Percentiles rank a stretch among this genome's conserved stretches.
Conservation (phyloP, 1,140 invertebrate genomes). For the Cherax quadricarinatus region DNA sequence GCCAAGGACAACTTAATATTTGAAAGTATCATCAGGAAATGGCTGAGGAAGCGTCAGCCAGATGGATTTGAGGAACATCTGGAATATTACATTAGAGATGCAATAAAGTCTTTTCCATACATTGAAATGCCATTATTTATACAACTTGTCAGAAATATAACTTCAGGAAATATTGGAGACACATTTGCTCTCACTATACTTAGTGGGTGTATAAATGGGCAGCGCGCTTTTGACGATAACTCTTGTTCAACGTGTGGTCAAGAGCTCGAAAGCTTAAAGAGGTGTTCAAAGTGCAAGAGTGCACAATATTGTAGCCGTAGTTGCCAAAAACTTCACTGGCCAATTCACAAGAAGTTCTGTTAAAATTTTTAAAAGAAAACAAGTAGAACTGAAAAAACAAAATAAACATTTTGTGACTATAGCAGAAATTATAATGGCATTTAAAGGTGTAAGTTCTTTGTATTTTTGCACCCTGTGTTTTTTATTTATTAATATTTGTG, state of each 20-base stretch:
- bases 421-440: too few relatives aligned
- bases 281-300: conserved; percentile 96
- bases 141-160: conserved; percentile 60
- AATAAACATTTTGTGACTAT: not conserved
- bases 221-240: conserved; percentile 82
- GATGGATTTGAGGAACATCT: conserved; percentile 88
- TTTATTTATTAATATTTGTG: too few relatives aligned
- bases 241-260: conserved; percentile 93
- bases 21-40: conserved; percentile 76
- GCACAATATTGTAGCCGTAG: conserved; percentile 95
- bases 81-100: conserved; percentile 89
- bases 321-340: conserved; percentile 97
- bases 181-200: conserved; percentile 84
- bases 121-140: conserved; percentile 88
- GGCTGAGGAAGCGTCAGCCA: conserved; percentile 86
- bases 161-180: conserved; percentile 74
- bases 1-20: conserved; percentile 62
- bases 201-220: conserved; percentile 92
- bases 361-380: conserved; percentile 74
- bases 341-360: conserved; percentile 92
- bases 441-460: too few relatives aligned
- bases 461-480: too few relatives aligned
- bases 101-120: conserved; percentile 91
- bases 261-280: conserved; percentile 81
- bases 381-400: conserved; percentile 32